Conservation (phyloP, 2,888 invertebrate species). For the Iselma pallidipennis region DNA sequence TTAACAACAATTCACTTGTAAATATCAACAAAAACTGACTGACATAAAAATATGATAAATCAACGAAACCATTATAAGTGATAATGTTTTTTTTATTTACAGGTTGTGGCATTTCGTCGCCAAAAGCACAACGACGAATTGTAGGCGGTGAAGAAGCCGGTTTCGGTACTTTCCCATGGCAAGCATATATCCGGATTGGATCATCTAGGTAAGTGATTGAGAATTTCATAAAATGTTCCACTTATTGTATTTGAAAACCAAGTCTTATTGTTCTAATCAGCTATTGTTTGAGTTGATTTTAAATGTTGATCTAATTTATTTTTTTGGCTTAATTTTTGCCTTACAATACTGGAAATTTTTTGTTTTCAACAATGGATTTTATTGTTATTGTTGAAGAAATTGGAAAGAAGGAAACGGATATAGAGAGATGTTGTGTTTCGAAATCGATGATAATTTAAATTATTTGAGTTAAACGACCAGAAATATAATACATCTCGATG, state of each 20-base stretch:
- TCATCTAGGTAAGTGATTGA: slow-evolving; percentile 70
- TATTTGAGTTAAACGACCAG: not conserved
- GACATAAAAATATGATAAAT: too few relatives aligned
- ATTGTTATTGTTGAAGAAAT: not conserved
- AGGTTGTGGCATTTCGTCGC: slow-evolving; percentile 88
- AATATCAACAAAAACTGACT: too few relatives aligned
- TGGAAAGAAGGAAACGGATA: not conserved
- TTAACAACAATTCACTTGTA: slow-evolving; percentile 25
- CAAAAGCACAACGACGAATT: slow-evolving; percentile 84
- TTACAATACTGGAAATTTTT: not conserved
- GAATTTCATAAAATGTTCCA: not conserved
- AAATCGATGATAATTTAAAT: not conserved
- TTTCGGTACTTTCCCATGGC: slow-evolving; percentile 94
- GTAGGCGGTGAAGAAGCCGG: slow-evolving; percentile 94
- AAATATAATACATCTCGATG: not conserved
- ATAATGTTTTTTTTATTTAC: slow-evolving; percentile 46
- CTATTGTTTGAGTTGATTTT: too few relatives aligned
- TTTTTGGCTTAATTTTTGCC: not conserved
- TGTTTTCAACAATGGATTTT: not conserved
- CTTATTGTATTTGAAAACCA: not conserved
- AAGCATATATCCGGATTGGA: slow-evolving; percentile 92
- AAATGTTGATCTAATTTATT: not conserved
- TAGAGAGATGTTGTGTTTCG: not conserved
- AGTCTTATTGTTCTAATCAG: not conserved
- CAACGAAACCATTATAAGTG: too few relatives aligned